Evolutionary conservation across 2,797 vertebrate species (phyloP).

Genomic region (Cynopterus sphinx): DNA sequence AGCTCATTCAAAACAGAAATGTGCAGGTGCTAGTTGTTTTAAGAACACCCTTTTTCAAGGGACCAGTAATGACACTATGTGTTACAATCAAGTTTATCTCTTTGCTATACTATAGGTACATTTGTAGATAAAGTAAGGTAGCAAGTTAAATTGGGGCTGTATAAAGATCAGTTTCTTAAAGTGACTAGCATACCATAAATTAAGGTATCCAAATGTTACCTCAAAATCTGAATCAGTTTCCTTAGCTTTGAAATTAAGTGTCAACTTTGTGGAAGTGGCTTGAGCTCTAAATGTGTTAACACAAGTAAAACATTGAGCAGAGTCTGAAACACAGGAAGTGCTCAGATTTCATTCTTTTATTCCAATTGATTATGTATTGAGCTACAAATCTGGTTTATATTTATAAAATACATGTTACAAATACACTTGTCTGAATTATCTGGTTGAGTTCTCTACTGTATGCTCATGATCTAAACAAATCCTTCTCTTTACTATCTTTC

Average conservation of each 20-base stretch:
- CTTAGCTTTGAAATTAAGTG: background rate
- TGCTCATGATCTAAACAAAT: background rate
- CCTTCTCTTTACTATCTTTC: background rate
- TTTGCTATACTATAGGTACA: background rate
- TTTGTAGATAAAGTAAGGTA: background rate
- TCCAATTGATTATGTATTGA: background rate
- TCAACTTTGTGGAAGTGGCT: background rate
- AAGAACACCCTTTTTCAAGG: background rate
- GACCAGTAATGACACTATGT: background rate
- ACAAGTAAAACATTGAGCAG: background rate
- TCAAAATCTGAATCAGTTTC: background rate
- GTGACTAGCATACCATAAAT: background rate
- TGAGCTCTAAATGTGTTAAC: background rate
- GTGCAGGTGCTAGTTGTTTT: background rate
- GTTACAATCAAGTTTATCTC: background rate
- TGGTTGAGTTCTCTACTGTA: background rate
- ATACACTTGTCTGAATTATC: background rate
- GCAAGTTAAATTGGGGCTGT: background rate
- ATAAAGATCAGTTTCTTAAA: background rate
- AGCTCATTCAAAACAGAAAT: background rate
- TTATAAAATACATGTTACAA: background rate
- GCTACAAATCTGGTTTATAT: background rate
- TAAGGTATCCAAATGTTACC: background rate
- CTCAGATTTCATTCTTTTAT: background rate
- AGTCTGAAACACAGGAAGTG: background rate